phyloP scores from a whole-genome alignment of 2,797 vertebrate genomes.

The Balearica regulorum region DNA sequence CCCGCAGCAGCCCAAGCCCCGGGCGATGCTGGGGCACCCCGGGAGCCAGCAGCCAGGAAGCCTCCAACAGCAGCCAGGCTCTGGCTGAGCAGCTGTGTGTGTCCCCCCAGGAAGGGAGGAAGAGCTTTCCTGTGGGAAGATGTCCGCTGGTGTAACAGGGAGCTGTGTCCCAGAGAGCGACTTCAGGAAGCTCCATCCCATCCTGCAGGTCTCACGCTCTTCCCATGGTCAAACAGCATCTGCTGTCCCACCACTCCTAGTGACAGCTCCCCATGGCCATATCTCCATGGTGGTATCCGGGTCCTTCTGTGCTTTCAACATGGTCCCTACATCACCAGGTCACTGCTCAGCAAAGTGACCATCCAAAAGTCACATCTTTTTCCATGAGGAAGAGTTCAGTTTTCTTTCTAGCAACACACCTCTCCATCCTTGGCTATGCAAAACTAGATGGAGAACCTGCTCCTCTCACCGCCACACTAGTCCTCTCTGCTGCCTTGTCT shows the following conservation, averaged over 20 bases:
- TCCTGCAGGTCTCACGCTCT: background rate
- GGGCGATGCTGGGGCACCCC: background rate
- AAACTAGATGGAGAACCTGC: background rate
- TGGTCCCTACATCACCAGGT: background rate
- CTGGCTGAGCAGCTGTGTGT: fast-evolving
- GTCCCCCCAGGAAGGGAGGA: background rate
- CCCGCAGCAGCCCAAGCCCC: background rate
- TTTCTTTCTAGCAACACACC: background rate
- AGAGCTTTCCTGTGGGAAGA: background rate
- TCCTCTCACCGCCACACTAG: background rate
- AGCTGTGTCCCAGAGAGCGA: background rate
- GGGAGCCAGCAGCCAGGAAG: background rate
- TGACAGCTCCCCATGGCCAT: background rate
- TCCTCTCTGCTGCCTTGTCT: background rate
- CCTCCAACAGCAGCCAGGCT: background rate
- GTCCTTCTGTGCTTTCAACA: background rate
- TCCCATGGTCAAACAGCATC: background rate
- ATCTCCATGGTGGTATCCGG: background rate
- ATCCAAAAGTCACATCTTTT: background rate
- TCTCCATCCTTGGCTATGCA: background rate
- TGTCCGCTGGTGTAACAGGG: background rate
- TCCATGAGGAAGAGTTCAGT: background rate
- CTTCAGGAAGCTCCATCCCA: background rate
- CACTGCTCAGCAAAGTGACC: fast-evolving
- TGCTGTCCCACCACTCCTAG: background rate